Evolutionary conservation across 2,888 invertebrate species (phyloP).

Genomic region (Tetragonisca angustula): DNA sequence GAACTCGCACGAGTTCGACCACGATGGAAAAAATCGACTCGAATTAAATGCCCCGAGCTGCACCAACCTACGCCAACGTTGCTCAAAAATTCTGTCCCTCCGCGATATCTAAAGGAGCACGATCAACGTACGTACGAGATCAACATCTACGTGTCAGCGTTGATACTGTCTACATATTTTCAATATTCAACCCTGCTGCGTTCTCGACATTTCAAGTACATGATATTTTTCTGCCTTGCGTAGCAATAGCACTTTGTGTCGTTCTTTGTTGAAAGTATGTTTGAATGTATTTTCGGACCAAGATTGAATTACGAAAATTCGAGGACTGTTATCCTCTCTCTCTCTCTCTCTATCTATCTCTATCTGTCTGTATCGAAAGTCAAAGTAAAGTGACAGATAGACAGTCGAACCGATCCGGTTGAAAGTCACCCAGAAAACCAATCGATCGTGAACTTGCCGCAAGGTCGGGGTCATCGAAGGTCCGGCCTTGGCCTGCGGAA

Average conservation of each 20-base stretch:
- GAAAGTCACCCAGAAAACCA: conserved; percentile 40
- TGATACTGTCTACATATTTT: no score
- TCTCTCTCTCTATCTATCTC: no score
- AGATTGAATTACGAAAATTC: no score
- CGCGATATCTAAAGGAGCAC: no score
- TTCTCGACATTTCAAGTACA: no score
- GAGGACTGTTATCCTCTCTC: neutral
- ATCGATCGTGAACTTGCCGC: conserved; percentile 42
- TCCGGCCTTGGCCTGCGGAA: conserved; percentile 52
- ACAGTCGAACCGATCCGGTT: neutral
- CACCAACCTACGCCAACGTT: neutral
- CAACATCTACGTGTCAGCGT: no score
- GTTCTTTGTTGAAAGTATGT: no score
- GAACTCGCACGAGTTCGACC: neutral
- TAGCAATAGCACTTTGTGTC: no score
- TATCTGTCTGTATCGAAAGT: neutral
- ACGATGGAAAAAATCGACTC: neutral
- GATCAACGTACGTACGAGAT: no score
- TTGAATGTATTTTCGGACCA: no score
- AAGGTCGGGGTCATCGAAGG: conserved; percentile 41
- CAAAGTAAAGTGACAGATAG: neutral
- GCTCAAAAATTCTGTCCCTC: neutral
- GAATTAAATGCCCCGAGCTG: conserved; percentile 4
- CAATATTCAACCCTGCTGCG: no score
- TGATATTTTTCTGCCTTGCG: no score